Conservation (phyloP, 2,888 invertebrate species). For the Girardia tigrina region DNA sequence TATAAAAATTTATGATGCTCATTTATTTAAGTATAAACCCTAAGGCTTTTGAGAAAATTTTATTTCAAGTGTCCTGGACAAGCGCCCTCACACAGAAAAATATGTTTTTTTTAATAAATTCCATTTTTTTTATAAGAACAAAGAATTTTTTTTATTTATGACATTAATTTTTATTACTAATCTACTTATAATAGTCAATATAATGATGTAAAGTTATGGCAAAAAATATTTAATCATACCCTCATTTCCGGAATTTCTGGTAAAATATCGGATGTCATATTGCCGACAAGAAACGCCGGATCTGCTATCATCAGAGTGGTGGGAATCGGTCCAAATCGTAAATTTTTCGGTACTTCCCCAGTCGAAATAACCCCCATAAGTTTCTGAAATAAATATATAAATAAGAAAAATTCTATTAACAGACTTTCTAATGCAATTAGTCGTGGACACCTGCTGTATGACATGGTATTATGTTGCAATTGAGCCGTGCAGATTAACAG, state of each 20-base stretch:
- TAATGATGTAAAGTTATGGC: too few relatives aligned
- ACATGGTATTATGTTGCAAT: slow-evolving; percentile 5
- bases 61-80: too few relatives aligned
- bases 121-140: too few relatives aligned
- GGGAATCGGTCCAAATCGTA: slow-evolving; percentile 47
- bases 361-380: slow-evolving; percentile 45
- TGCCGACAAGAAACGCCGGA: slow-evolving; percentile 45
- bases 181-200: too few relatives aligned
- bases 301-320: slow-evolving; percentile 43
- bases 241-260: slow-evolving; percentile 40
- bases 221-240: slow-evolving; percentile 37
- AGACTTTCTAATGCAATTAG: not conserved
- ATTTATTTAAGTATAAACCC: too few relatives aligned
- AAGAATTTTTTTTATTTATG: too few relatives aligned
- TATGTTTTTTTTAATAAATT: too few relatives aligned
- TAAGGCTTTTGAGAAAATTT: too few relatives aligned
- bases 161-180: too few relatives aligned
- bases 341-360: slow-evolving; percentile 43
- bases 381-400: not conserved
- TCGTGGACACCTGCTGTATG: not conserved
- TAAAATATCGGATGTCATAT: slow-evolving; percentile 43
- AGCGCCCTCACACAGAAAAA: too few relatives aligned
- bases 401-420: not conserved
- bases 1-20: too few relatives aligned
- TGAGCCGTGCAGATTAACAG: not conserved